A percentile compares a stretch with the other conserved stretches of the same genome.
These are phyloP conservation scores for Polymixis lichenea DNA, from an alignment of 2,888 invertebrate genomes.

Conservation along the genomic window DNA sequence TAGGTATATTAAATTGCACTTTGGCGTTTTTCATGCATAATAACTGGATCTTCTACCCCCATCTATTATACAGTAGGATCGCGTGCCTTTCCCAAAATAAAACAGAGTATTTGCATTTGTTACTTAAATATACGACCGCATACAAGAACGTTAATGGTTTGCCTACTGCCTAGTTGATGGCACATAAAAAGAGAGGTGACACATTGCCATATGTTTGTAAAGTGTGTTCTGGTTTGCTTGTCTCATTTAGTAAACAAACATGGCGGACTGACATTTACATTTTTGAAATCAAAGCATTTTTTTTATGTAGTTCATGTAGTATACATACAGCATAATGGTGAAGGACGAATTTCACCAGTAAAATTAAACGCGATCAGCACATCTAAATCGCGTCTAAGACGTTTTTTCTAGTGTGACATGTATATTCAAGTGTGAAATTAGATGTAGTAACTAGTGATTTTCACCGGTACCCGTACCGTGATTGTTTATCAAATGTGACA, in stretches of 20 bases:
- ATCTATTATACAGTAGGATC: background rate
- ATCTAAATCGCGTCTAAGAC: background rate
- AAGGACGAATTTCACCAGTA: background rate
- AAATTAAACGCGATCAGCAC: background rate
- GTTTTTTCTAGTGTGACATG: too few species aligned
- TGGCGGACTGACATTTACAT: background rate
- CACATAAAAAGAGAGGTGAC: background rate
- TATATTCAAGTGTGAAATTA: background rate
- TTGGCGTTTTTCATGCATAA: background rate
- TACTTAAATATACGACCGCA: slow-evolving; percentile 33
- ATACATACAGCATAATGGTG: background rate
- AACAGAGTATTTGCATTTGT: slow-evolving; percentile 53
- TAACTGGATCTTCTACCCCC: slow-evolving; percentile 3
- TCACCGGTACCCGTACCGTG: background rate
- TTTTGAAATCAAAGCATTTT: background rate
- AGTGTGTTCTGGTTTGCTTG: background rate
- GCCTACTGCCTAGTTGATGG: background rate
- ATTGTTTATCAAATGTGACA: background rate
- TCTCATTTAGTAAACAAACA: slow-evolving; percentile 2
- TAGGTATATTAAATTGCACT: background rate
- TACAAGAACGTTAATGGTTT: slow-evolving; percentile 42
- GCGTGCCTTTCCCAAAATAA: slow-evolving; percentile 51
- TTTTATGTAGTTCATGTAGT: background rate
- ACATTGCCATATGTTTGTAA: background rate
- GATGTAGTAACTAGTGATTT: background rate